Base-by-base conservation (phyloP, 2,797 vertebrate genomes). In the Anomalospiza imberbis region DNA sequence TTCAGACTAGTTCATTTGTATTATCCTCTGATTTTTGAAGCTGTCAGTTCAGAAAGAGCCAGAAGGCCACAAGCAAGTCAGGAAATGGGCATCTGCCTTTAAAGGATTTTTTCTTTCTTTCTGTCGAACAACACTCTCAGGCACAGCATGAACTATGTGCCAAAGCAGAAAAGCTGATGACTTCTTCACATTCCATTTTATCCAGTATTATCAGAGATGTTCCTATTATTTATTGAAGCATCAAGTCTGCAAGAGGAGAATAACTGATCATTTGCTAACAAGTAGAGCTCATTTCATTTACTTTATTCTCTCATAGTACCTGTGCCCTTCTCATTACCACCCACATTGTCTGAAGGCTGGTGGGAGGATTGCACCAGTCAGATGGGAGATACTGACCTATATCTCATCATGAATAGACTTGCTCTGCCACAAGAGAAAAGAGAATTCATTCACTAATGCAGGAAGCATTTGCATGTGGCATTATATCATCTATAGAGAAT, bases 361-460 rank as follows among this genome's bases (percentile, higher is more conserved):
- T 94, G 72, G 72, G 53, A 95, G 71, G 68, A 77, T 34, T 12
- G 9, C 36, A 50, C 40, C 45, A 68, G 13, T 84, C 79, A 85
- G 51, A 77, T 54, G 34, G 62, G 60, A 94, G 74, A 91, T 74
- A 62, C 14, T 87, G 70, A 91, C 88, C 85, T 93, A 88, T 74
- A 93, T 91, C 54, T 83, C 34, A 13, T 47, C 5, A 32, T 13
- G 13, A 90, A 79, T 83, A 90, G 53, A 86, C 38, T 85, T 74
- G 42, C 51, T 82, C 75, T 65, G 53, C 53, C 74, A 40, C n/a
- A 63, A 76, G 51, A 81, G 62, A 90, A 93, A 89, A 75, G 51
- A 66, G 58, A 88, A 86, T 67, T 93, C 77, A 91, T 91, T 88
- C 82, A 89, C 85, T 78, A 95, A 92, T 76, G 57, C 65, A 92